These are phyloP conservation scores for Ariopsis seemanni DNA, from an alignment of 2,113 vertebrate genomes.

Conservation along the genomic window DNA sequence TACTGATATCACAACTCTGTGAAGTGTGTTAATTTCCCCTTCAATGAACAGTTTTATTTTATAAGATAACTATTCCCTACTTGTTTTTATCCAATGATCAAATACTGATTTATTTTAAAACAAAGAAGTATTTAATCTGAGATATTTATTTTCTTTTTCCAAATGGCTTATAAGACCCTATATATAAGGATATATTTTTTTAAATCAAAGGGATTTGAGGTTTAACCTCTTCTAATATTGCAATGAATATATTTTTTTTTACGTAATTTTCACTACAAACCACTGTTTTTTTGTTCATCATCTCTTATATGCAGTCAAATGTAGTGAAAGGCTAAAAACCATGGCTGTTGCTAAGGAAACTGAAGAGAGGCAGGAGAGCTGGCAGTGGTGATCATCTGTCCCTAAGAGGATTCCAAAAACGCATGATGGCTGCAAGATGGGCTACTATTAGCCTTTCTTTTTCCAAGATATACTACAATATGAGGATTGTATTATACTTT, in stretches of 20 bases:
- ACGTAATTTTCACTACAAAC: constrained; percentile 48
- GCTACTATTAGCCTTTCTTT: constrained; percentile 22
- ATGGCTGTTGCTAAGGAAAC: constrained; percentile 72
- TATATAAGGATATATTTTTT: constrained; percentile 49
- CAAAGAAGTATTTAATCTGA: background rate
- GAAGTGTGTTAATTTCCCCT: constrained; percentile 18
- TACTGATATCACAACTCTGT: constrained; percentile 49
- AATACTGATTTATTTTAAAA: too few relatives aligned
- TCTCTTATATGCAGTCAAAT: constrained; percentile 46
- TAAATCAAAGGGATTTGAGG: constrained; percentile 48
- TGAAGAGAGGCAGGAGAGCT: constrained; percentile 54
- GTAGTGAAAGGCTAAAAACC: constrained; percentile 58
- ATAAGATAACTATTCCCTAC: background rate
- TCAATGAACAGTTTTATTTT: background rate
- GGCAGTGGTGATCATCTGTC: constrained; percentile 51
- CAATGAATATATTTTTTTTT: constrained; percentile 64
- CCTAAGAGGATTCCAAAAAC: constrained; percentile 48
- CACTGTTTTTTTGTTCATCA: constrained; percentile 24
- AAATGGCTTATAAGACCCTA: constrained; percentile 45
- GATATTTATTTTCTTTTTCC: constrained; percentile 37
- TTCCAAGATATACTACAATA: constrained; percentile 8
- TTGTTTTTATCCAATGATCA: background rate
- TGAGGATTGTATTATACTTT: constrained; percentile 3
- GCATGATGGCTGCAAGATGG: constrained; percentile 36
- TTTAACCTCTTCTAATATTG: constrained; percentile 52